A percentile compares a stretch with the other conserved stretches of the same genome.
phyloP scores from a whole-genome alignment of 2,113 vertebrate species.

The Paracanthobrama guichenoti region DNA sequence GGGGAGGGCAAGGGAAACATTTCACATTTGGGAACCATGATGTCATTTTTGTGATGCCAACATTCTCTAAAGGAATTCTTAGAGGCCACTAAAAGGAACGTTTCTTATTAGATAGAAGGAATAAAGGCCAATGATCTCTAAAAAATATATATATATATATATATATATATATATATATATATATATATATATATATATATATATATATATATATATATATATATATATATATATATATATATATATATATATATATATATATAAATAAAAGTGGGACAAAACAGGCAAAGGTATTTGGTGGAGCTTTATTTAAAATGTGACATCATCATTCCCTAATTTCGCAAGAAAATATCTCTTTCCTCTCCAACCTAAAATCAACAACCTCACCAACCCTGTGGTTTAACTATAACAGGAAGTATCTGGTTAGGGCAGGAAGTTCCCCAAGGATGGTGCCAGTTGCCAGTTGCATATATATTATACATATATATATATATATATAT shows the following conservation, averaged over 20 bases:
- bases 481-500: conserved; percentile 28
- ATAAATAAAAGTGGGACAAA: too few species aligned
- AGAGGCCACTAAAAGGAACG: background rate
- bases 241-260: too few species aligned
- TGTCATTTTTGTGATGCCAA: conserved; percentile 4
- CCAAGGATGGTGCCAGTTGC: conserved; percentile 31
- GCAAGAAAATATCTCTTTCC: conserved; percentile 43
- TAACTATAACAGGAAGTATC: conserved; percentile 47
- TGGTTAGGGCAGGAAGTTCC: conserved; percentile 53
- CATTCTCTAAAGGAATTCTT: background rate
- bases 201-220: too few species aligned
- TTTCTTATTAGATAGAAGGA: background rate
- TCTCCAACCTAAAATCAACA: conserved; percentile 39
- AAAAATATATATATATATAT: too few species aligned
- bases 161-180: too few species aligned
- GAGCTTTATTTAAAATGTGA: background rate
- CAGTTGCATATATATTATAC: too few species aligned
- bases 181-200: too few species aligned
- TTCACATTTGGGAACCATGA: conserved; percentile 13
- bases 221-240: too few species aligned
- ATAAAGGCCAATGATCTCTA: conserved; percentile 4
- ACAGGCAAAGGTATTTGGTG: background rate
- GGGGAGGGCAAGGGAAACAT: conserved; percentile 39
- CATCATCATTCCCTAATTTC: conserved; percentile 3
- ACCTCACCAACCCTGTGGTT: conserved; percentile 37